Percentiles rank a stretch among this genome's conserved stretches.
Conservation (phyloP, 2,888 invertebrate species). For the Omphaloscelis lunosa region DNA sequence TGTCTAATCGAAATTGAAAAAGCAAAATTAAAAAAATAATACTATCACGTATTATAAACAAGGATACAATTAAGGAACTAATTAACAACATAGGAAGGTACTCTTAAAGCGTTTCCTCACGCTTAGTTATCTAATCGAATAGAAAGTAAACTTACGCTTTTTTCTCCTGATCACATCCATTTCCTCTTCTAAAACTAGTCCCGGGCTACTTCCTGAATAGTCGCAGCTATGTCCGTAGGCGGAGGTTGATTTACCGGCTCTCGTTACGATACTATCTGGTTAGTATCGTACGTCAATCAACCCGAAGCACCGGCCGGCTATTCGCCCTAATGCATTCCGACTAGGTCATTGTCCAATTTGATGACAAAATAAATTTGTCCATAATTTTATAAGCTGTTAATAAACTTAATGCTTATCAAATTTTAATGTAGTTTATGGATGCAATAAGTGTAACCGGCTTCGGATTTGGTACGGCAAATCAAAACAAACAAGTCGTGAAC, state of each 20-base stretch:
- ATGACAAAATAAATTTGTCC: slow-evolving; percentile 64
- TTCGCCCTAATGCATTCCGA: slow-evolving; percentile 83
- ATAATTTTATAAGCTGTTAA: slow-evolving; percentile 48
- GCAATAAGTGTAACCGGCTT: slow-evolving; percentile 45
- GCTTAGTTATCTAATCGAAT: slow-evolving; percentile 61
- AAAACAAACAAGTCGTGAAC: slow-evolving; percentile 77
- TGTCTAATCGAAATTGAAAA: slow-evolving; percentile 17
- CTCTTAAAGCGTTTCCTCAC: slow-evolving; percentile 3
- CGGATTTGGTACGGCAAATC: slow-evolving; percentile 55
- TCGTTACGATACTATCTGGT: slow-evolving; percentile 74
- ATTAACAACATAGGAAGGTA: slow-evolving; percentile 18
- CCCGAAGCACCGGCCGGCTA: slow-evolving; percentile 77
- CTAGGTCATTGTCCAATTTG: slow-evolving; percentile 83
- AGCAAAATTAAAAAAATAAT: background rate
- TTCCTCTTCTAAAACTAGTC: slow-evolving; percentile 78
- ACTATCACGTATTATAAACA: background rate
- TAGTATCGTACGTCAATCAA: slow-evolving; percentile 82
- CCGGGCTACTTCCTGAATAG: slow-evolving; percentile 77
- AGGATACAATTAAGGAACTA: slow-evolving; percentile 16
- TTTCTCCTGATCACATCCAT: slow-evolving; percentile 89
- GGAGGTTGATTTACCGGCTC: slow-evolving; percentile 74
- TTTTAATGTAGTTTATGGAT: slow-evolving; percentile 44
- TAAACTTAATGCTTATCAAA: slow-evolving; percentile 47
- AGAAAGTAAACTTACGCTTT: slow-evolving; percentile 88
- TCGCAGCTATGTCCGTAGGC: slow-evolving; percentile 71